phyloP scores from a whole-genome alignment of 2,888 invertebrate species.

The Halocaridina rubra region DNA sequence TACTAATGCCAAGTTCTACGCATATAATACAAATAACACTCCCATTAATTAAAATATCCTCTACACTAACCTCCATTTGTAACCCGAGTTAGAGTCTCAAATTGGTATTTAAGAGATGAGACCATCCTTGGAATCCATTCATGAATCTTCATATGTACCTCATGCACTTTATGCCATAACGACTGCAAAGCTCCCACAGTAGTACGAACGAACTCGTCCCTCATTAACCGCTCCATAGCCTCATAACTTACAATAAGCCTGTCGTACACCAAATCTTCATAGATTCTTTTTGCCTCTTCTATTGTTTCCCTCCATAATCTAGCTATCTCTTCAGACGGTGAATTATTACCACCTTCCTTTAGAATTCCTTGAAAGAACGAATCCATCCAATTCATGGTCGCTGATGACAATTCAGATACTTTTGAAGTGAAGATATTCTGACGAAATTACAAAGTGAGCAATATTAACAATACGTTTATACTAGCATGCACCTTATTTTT shows the following conservation, averaged over 20 bases:
- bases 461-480: too few species aligned
- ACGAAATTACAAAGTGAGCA: too few species aligned
- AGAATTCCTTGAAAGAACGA: background rate
- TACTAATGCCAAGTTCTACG: too few species aligned
- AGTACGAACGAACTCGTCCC: background rate
- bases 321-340: background rate
- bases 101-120: background rate
- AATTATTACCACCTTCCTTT: background rate
- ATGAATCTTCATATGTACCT: background rate
- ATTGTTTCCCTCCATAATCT: background rate
- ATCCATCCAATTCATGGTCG: background rate
- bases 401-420: too few species aligned
- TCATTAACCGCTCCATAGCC: too few species aligned
- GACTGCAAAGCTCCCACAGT: background rate
- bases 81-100: background rate
- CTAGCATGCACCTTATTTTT: too few species aligned
- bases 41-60: too few species aligned
- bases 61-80: background rate
- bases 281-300: background rate
- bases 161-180: background rate
- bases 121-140: background rate
- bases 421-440: too few species aligned
- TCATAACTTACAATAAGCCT: too few species aligned
- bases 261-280: background rate
- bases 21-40: too few species aligned